These are phyloP conservation scores for Digitonthophagus gazella DNA, from an alignment of 2,888 invertebrate genomes.

Conservation along the genomic window DNA sequence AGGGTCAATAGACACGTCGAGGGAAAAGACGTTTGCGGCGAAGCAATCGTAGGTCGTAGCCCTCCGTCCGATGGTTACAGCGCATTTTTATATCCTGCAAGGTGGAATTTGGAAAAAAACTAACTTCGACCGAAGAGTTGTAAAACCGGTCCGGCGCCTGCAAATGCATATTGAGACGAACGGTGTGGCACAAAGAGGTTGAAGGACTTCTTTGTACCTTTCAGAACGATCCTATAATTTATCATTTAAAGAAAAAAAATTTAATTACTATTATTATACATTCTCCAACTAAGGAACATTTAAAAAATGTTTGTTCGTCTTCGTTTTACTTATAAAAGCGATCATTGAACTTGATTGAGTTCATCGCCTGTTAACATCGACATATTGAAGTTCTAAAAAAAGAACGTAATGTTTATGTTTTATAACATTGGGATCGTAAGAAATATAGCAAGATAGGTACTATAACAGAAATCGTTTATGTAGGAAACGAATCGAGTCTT, in stretches of 20 bases:
- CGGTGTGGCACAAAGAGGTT: neutral
- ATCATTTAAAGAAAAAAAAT: neutral
- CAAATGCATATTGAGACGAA: neutral
- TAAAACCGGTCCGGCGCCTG: neutral
- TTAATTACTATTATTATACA: too few relatives aligned
- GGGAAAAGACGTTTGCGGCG: neutral
- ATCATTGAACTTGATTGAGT: neutral
- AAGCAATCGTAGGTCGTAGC: neutral
- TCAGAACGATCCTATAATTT: neutral
- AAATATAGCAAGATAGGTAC: too few relatives aligned
- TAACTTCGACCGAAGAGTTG: neutral
- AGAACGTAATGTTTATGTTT: too few relatives aligned
- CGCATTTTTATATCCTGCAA: neutral
- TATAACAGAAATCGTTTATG: too few relatives aligned
- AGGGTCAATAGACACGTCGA: neutral
- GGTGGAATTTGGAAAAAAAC: neutral
- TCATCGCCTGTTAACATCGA: neutral
- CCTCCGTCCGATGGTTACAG: neutral
- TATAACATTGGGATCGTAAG: too few relatives aligned
- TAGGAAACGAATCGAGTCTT: too few relatives aligned
- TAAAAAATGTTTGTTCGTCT: too few relatives aligned
- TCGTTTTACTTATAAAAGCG: neutral
- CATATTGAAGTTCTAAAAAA: too few relatives aligned
- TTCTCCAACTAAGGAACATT: neutral
- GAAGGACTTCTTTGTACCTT: neutral